Evolutionary conservation across 2,888 invertebrate species (phyloP), one percentile per base, ranked within the genome.

Genomic region (Coecobrya sp.): DNA sequence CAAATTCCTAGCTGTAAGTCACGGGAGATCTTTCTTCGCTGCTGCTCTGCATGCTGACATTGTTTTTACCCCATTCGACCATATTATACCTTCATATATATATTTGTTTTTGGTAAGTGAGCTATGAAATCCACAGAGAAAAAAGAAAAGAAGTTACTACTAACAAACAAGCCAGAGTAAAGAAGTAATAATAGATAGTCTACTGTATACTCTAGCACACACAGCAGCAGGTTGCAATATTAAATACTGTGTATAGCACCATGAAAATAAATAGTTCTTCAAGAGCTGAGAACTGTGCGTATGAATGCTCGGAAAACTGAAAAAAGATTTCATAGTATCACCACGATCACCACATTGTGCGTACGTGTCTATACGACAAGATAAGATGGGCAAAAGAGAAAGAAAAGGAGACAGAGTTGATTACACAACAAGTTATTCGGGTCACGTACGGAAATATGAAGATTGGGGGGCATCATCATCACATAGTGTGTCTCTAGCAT

Each of bases 391-490:
- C 2, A 86, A 86, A 22, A 30, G 81, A 59, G 55, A 68, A 25
- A 55, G 16, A 87, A 27, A 49, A 65, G 49, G 87, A 82, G 42
- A 70, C 84, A 73, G 91, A 87, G 73, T 73, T 87, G 79, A 84
- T 87, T 84, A 88, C 68, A 68, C 55, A 55, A 52, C 82, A 82
- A 81, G 88, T 92, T 92, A 94, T 94, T 92, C 94, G 93, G 93
- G 93, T 94, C 94, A 94, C 94, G 94, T 93, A 93, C 93, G 86
- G 82, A 93, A 94, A 94, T 94, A 94, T 93, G 94, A 94, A 93
- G 94, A 94, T 93, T 93, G 93, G 91, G n/a, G 93, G 93, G 93
- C 93, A 93, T 93, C 93, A 93, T 93, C 84, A 86, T 62, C 79
- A 81, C 76, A 42, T n/a, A n/a, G n/a, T n/a, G n/a, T 89, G 89